A percentile compares a stretch with the other conserved stretches of the same genome.
Conservation (phyloP, 2,113 vertebrate species). For the Cettia cetti region DNA sequence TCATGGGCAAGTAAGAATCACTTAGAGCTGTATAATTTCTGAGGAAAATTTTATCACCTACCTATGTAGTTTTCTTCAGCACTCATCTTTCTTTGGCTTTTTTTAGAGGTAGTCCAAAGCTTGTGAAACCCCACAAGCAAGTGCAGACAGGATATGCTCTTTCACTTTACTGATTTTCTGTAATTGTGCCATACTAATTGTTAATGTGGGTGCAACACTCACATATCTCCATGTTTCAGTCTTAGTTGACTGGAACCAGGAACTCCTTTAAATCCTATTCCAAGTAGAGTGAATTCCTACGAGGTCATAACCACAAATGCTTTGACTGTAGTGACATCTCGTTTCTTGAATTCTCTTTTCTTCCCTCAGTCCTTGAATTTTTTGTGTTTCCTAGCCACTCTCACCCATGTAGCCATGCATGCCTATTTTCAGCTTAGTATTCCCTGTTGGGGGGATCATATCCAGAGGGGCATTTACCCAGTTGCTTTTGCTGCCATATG, state of each 20-base stretch:
- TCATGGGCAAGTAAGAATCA: not conserved
- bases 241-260: not conserved
- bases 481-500: not conserved
- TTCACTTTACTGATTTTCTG: not conserved
- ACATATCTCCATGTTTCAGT: not conserved
- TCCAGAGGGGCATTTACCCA: rapidly evolving
- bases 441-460: rapidly evolving
- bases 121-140: not conserved
- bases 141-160: not conserved
- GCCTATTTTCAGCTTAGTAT: not conserved
- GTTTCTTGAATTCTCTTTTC: not conserved
- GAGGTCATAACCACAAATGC: not conserved
- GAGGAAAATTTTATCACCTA: not conserved
- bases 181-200: not conserved
- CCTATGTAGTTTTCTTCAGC: not conserved
- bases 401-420: rapidly evolving
- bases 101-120: not conserved
- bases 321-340: not conserved
- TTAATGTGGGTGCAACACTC: not conserved
- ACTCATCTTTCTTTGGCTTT: not conserved
- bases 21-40: not conserved
- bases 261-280: not conserved
- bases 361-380: not conserved
- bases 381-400: not conserved
- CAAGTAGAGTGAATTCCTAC: not conserved